Conservation (phyloP, 37 sponge, comb jelly and placozoan genomes). For the Ianthella basta region DNA sequence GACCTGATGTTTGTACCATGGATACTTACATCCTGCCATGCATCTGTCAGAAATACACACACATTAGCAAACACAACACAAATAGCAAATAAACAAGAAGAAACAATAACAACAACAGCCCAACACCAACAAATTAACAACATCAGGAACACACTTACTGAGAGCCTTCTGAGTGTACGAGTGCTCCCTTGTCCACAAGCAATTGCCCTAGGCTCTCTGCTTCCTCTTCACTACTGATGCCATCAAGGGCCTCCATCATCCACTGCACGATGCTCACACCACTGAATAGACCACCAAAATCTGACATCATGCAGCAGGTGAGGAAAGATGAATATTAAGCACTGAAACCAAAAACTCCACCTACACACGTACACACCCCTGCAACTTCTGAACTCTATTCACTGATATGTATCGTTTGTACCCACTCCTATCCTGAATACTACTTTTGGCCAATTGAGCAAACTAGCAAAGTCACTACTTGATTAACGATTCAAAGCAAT, state of each 20-base stretch:
- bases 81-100: not conserved
- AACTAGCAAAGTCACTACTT: too few relatives aligned
- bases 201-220: conserved; percentile 72
- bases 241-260: conserved; percentile 61
- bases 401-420: too few relatives aligned
- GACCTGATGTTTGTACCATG: too few relatives aligned
- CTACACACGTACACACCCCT: too few relatives aligned
- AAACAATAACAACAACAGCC: not conserved
- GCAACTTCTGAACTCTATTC: too few relatives aligned
- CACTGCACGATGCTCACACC: conserved; percentile 72
- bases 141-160: conserved; percentile 26
- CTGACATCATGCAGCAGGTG: conserved; percentile 22
- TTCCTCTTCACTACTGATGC: conserved; percentile 58
- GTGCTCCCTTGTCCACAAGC: conserved; percentile 65
- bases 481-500: too few relatives aligned
- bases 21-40: too few relatives aligned
- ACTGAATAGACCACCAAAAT: conserved; percentile 68
- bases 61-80: not conserved
- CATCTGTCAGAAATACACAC: too few relatives aligned
- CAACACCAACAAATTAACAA: not conserved
- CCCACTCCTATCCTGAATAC: too few relatives aligned
- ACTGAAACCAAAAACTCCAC: not conserved
- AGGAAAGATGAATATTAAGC: not conserved
- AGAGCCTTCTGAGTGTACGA: conserved; percentile 84
- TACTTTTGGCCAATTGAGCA: too few relatives aligned